Base-by-base conservation (phyloP, 2,888 invertebrate genomes). In the Chrysopilus asiliformis region DNA sequence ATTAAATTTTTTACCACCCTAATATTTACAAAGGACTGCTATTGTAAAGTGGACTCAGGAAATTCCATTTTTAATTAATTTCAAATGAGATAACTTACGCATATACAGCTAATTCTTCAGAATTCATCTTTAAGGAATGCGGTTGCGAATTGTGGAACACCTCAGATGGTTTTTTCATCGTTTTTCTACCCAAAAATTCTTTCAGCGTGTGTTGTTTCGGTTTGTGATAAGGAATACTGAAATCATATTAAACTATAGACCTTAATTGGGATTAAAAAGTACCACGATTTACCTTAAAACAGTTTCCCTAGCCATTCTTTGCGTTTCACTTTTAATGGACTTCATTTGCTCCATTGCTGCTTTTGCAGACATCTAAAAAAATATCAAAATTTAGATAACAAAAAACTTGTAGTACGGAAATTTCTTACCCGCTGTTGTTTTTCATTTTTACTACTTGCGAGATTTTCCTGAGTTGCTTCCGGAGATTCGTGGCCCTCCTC, bases 291-390 rank as follows among this genome's bases (percentile, higher is more conserved):
- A 65, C 13, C 76, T 74, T n/a, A n/a, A n/a, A n/a, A n/a, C n/a
- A n/a, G n/a, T n/a, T 56, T 89, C 84, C 46, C 91, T 68, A 8
- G 84, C 56, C 65, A 85, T 69, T 37, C 87, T 68, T 57, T 90
- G 87, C 0, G 82, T 80, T 60, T 86, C 87, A 57, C 86, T 84
- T 52, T 78, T 77, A 43, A 90, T 82, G 49, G 79, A 72, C 47
- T 74, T 73, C 67, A 78, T 75, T 40, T 78, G 76, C 48, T 76
- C 71, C 50, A 74, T 67, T 19, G 78, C 77, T 54, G 73, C 69
- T 53, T 75, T 77, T 10, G 73, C 73, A 10, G 78, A 72, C 60
- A 74, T 74, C 75, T 77, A 48, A 9, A 49, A 47, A 45, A 19
- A 39, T 43, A 16, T 7, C 10, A 33, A 7, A 24, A 18, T 4